Evolutionary conservation across 2,888 invertebrate species (phyloP), one percentile per base, ranked within the genome.

Genomic region (Calliscelio sp.): DNA sequence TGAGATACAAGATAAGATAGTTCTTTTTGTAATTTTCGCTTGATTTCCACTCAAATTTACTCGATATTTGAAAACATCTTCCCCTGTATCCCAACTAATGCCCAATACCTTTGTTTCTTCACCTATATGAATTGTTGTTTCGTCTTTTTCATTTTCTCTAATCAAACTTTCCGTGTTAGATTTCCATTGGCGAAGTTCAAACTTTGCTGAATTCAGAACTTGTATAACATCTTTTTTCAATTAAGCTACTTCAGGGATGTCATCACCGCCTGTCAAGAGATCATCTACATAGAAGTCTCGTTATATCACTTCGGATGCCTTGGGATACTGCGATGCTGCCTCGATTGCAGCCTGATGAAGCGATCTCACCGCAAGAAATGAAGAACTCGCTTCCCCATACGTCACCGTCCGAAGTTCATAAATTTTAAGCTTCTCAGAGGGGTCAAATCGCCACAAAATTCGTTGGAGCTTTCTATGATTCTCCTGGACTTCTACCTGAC

Each of bases 371-470:
- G 84, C 78, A 3, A 87, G 46, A 63, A 82, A 91, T 0, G 90
- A 87, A 0, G 88, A 87, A n/a, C 87, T 57, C 2, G 88, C 77
- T 0, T 85, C 79, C 0, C 89, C 88, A 46, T 88, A 89, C 0
- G 88, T 90, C 14, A 89, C 87, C 1, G 51, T 10, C 85, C 84
- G 83, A 0, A 88, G 65, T 18, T 87, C 73, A 38, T 59, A 28
- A 4, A 86, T 28, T 20, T 51, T n/a, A 18, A 61, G 68, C 1
- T 59, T 28, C n/a, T 63, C 44, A 10, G 3, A 1, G 2, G 84
- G 51, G 7, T 83, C 61, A 0, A 70, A 51, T 18, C 87, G 51
- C 90, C 90, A 91, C 5, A 91, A 25, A 14, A 92, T 90, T 6
- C 87, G 51, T 14, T 89, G 89, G 25, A 79, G 86, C 10, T 86